Evolutionary conservation across 2,113 vertebrate species (phyloP), one percentile per base, ranked within the genome.

Genomic region (Gymnarchus niloticus): DNA sequence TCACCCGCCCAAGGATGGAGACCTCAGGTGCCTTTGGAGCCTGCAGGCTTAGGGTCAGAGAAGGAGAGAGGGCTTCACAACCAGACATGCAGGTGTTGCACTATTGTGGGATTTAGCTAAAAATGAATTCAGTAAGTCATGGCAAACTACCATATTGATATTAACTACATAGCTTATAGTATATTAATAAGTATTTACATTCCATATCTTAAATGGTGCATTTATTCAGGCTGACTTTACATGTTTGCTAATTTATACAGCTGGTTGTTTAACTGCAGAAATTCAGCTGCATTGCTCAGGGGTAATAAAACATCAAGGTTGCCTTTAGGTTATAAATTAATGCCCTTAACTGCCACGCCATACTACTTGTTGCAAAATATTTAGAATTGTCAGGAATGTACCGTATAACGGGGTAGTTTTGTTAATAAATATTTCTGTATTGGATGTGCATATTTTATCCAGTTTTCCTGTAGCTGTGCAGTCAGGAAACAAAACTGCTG

Each of bases 1-100:
- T 90, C 54, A 99, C 92, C 56, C 91, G 89, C 25, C 91, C 85
- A 33, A 99, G 96, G 78, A 96, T 89, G 49, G 88, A 91, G 59
- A 84, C 0, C 0, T 37, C 86, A 49, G 98, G 98, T 17, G 83
- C 37, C 83, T 90, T 88, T 0, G 97, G 97, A 0, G 95, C 86
- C 88, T 94, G 92, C 89, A 99, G 91, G 87, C 98, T 99, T 84
- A 46, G 48, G 86, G 73, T 86, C 52, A 84, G 59, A 88, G 19
- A 90, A 7, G 17, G 76, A 49, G 76, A 2, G 17, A 80, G 76
- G 10, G 46, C 41, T 54, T 52, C 46, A 54, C 25, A 52, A 81
- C 25, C 48, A 52, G 49, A 81, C 25, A 81, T 17, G 46, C 19
- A 80, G 76, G n/a, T 3, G 48, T 21, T n/a, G n/a, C 23, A 6